Evolutionary conservation across 2,113 vertebrate species (phyloP).

Genomic region (Elanus axillaris): DNA sequence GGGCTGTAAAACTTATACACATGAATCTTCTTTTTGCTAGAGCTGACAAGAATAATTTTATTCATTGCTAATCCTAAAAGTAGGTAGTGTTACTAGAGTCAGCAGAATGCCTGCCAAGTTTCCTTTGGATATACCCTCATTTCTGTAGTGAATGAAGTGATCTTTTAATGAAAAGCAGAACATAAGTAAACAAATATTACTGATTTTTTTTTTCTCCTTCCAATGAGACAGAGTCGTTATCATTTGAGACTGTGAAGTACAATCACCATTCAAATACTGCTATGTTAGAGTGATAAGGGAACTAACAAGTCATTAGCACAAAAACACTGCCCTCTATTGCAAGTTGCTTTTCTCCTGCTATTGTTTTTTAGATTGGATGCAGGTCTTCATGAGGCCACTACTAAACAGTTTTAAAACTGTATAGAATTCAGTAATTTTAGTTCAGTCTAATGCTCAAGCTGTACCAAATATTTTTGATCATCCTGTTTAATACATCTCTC

Average conservation of each 20-base stretch:
- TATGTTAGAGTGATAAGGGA: neutral
- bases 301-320: neutral
- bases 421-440: neutral
- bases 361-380: neutral
- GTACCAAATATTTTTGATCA: neutral
- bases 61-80: neutral
- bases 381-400: neutral
- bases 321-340: constrained; percentile 30
- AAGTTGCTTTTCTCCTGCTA: neutral
- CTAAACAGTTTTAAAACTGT: neutral
- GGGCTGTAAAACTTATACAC: neutral
- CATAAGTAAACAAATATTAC: neutral
- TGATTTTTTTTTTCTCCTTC: neutral
- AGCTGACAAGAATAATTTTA: constrained; percentile 11
- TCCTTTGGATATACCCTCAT: neutral
- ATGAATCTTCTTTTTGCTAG: neutral
- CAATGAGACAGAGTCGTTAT: neutral
- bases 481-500: neutral
- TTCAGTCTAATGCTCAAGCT: neutral
- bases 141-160: neutral
- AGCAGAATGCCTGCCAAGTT: constrained; percentile 14
- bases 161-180: constrained; percentile 20
- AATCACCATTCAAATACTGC: neutral
- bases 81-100: neutral
- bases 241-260: neutral